Conservation (phyloP, 1,140 invertebrate species). For the Dinoponera quadriceps region DNA sequence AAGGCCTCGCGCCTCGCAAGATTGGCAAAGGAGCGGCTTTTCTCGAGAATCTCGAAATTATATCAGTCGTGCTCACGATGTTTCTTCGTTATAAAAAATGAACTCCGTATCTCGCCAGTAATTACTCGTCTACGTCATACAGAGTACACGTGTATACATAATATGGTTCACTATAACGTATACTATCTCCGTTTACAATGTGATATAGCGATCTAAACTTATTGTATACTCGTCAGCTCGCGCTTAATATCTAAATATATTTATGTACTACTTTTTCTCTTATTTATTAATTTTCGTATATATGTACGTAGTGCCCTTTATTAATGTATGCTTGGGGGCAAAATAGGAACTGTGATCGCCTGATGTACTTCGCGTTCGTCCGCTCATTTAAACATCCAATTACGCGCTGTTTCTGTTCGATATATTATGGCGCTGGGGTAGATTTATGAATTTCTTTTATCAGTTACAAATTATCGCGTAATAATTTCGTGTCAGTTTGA, state of each 20-base stretch:
- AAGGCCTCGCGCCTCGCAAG: background rate
- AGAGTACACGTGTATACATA: slow-evolving; percentile 44
- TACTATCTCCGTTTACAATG: slow-evolving; percentile 60
- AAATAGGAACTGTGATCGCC: slow-evolving; percentile 82
- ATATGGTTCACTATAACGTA: slow-evolving; percentile 66
- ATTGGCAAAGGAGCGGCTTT: background rate
- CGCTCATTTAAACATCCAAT: slow-evolving; percentile 24
- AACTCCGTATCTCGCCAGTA: slow-evolving; percentile 22
- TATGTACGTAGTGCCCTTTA: slow-evolving; percentile 63
- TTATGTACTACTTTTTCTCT: slow-evolving; percentile 58
- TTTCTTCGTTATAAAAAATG: slow-evolving; percentile 46
- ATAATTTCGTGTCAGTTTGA: slow-evolving; percentile 4
- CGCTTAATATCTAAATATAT: slow-evolving; percentile 61
- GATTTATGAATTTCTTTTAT: slow-evolving; percentile 13
- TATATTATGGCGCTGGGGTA: no score
- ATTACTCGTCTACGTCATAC: slow-evolving; percentile 34
- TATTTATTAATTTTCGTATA: slow-evolving; percentile 52
- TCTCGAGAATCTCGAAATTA: slow-evolving; percentile 33
- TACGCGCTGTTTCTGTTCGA: slow-evolving; percentile 8
- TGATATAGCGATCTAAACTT: slow-evolving; percentile 60
- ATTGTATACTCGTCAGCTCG: slow-evolving; percentile 58
- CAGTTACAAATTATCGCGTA: background rate
- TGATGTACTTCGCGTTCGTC: slow-evolving; percentile 75
- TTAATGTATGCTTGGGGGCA: slow-evolving; percentile 64
- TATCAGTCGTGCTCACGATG: slow-evolving; percentile 16